These are phyloP conservation scores for Micropterix aruncella DNA, from an alignment of 2,888 invertebrate genomes.

Conservation along the genomic window DNA sequence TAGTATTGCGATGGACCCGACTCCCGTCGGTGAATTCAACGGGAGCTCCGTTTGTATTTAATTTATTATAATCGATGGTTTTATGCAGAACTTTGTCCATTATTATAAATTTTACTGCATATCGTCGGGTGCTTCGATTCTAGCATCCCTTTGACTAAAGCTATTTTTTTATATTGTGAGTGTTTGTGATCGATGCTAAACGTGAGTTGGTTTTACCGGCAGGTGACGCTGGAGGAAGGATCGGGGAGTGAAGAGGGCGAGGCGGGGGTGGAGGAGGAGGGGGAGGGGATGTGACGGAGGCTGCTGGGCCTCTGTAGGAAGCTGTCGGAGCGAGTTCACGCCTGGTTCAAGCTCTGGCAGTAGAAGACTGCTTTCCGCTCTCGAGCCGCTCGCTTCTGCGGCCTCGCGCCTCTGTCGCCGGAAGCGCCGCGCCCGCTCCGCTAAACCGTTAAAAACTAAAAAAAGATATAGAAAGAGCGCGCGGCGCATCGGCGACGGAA, in stretches of 20 bases:
- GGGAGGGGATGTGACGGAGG: constrained; percentile 84
- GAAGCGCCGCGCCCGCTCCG: no score
- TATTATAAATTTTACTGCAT: constrained; percentile 1
- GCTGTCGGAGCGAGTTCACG: constrained; percentile 79
- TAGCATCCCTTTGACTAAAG: constrained; percentile 1
- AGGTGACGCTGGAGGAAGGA: constrained; percentile 81
- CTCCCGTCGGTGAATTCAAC: no score
- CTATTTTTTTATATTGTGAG: constrained; percentile 11
- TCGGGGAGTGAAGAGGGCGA: constrained; percentile 51
- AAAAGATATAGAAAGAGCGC: no score
- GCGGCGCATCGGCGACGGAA: no score
- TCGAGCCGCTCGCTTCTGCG: no score
- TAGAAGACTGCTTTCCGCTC: no score
- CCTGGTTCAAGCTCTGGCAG: constrained; percentile 79
- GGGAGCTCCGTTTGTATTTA: no score
- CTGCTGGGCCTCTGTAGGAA: constrained; percentile 81
- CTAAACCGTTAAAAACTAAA: no score
- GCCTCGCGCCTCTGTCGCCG: no score
- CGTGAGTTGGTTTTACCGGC: constrained; percentile 14
- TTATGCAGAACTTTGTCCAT: constrained; percentile 1
- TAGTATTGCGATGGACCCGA: no score
- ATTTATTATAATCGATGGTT: no score
- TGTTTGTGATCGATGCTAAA: constrained; percentile 1
- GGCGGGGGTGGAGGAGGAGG: constrained; percentile 20
- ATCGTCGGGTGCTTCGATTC: no score